Base-by-base conservation (phyloP, 2,113 vertebrate genomes). In the Brevimyrus niger region DNA sequence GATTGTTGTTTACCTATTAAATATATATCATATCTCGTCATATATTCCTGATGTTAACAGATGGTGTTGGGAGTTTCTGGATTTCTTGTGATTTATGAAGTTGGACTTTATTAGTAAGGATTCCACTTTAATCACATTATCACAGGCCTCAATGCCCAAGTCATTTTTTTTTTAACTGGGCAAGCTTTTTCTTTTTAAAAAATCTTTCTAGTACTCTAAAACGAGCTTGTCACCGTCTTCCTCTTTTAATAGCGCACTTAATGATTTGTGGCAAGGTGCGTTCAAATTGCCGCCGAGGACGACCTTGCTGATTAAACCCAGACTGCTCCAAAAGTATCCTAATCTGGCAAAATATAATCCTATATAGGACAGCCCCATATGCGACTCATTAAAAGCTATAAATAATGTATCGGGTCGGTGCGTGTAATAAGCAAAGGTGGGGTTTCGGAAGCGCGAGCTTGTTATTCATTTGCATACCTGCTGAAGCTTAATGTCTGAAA, bases 1-100 rank as follows among this genome's bases (percentile, higher is more conserved):
- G 97, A 98, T 97, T 97, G 97, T 98, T 98, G 98, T 98, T 98
- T 98, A 98, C 98, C 97, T 99, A 99, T 99, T 99, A 99, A 99
- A 98, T 98, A 97, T 97, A 97, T 98, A 97, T 97, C 96, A 96
- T 97, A 97, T 97, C 96, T 97, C 97, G 97, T 97, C 97, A 97
- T 97, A 97, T 98, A 97, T 97, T 98, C 97, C 97, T 97, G 97
- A 97, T 97, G 97, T 96, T 97, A 97, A 97, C 98, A 98, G 97
- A 98, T 98, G 97, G 97, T 96, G 95, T 96, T 96, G 96, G 95
- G 96, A 97, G 96, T 96, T 97, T 96, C 96, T 95, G 96, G 96
- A 96, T 95, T 96, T 95, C 94, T 95, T 95, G 97, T 98, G 96
- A 97, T 98, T 98, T 98, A 98, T 98, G 97, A 97, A 98, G 97